Evolutionary conservation across 1,140 invertebrate genomes (phyloP).

Genomic region (Phortica variegata): DNA sequence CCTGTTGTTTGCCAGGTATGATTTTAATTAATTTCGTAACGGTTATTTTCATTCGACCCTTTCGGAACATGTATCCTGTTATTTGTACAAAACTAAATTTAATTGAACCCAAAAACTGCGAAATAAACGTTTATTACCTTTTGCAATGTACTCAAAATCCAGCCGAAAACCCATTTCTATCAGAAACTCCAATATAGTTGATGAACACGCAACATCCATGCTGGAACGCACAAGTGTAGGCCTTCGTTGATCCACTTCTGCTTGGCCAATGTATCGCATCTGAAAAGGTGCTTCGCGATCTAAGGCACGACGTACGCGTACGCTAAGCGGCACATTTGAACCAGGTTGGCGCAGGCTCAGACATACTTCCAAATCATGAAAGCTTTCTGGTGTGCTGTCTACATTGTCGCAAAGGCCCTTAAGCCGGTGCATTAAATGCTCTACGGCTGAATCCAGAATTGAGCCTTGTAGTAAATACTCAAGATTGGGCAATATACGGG

Average conservation of each 20-base stretch:
- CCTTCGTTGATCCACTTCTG: constrained; percentile 85
- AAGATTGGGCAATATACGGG: constrained; percentile 84
- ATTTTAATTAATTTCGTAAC: constrained; percentile 94
- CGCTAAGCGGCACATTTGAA: constrained; percentile 60
- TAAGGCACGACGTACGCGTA: constrained; percentile 78
- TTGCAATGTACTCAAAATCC: constrained; percentile 92
- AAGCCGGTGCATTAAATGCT: constrained; percentile 87
- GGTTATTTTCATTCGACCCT: constrained; percentile 95
- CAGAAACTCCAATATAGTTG: constrained; percentile 87
- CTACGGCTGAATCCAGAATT: constrained; percentile 86
- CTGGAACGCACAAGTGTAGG: constrained; percentile 88
- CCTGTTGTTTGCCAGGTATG: constrained; percentile 67
- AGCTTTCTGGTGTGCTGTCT: constrained; percentile 85
- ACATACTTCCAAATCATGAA: constrained; percentile 88
- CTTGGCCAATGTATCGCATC: constrained; percentile 85
- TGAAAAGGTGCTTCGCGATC: constrained; percentile 77
- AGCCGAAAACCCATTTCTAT: constrained; percentile 86
- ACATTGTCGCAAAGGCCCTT: constrained; percentile 93
- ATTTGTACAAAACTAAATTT: constrained; percentile 9
- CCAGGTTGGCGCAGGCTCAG: constrained; percentile 72
- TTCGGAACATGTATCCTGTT: constrained; percentile 87
- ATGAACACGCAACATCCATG: constrained; percentile 87
- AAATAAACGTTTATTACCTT: constrained; percentile 61
- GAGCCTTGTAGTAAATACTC: constrained; percentile 91
- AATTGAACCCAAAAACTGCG: background rate